These are phyloP conservation scores for Rhaphigaster nebulosa DNA, from an alignment of 2,888 invertebrate genomes.

Conservation along the genomic window DNA sequence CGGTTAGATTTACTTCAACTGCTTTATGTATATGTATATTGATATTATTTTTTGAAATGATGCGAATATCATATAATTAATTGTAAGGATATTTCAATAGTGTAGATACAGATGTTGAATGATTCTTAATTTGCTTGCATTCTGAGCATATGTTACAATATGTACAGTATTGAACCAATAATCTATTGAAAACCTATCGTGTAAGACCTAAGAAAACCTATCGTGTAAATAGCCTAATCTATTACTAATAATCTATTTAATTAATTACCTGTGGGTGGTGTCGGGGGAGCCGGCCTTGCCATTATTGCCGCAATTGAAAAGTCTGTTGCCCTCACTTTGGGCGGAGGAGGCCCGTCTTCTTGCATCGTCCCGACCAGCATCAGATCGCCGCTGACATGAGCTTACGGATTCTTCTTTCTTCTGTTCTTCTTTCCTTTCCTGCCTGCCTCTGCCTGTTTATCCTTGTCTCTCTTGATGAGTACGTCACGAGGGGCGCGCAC, in stretches of 20 bases:
- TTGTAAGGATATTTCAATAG: background rate
- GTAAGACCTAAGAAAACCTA: too few relatives aligned
- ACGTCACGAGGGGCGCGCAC: conserved; percentile 68
- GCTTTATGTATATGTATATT: too few relatives aligned
- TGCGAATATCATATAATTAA: too few relatives aligned
- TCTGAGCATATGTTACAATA: background rate
- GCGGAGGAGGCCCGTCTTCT: conserved; percentile 71
- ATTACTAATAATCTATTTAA: background rate
- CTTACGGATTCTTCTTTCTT: conserved; percentile 47
- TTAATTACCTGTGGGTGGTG: conserved; percentile 56
- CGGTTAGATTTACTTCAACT: too few relatives aligned
- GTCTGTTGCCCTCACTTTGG: conserved; percentile 81
- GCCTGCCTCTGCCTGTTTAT: background rate
- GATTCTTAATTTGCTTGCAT: background rate
- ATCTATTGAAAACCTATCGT: too few relatives aligned
- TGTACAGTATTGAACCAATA: background rate
- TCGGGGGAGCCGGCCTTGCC: conserved; percentile 74
- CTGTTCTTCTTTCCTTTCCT: conserved; percentile 52
- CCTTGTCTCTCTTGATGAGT: conserved; percentile 11
- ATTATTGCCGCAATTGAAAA: conserved; percentile 97
- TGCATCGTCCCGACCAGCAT: conserved; percentile 72
- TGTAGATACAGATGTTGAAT: background rate
- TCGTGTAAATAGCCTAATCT: background rate
- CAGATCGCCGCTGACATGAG: conserved; percentile 64
- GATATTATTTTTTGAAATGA: too few relatives aligned